Percentiles rank a stretch among this genome's conserved stretches.
Evolutionary conservation across 2,888 invertebrate species (phyloP).

Genomic region (Branchellion lobata): DNA sequence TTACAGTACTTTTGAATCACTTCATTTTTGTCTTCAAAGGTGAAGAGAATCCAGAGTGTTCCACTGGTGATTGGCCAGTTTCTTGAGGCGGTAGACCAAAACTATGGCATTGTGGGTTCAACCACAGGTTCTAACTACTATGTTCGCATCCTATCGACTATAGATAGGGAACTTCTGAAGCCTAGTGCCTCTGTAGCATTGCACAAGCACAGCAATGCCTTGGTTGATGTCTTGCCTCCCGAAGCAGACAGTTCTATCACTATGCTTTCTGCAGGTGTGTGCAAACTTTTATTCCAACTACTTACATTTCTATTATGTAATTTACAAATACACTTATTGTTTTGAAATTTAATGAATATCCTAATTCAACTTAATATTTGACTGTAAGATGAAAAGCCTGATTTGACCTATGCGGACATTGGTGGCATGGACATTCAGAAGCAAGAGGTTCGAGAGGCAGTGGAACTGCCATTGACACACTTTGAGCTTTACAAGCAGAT

Average conservation of each 20-base stretch:
- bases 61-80: slow-evolving; percentile 98
- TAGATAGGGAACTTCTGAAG: slow-evolving; percentile 92
- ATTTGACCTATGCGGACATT: slow-evolving; percentile 93
- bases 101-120: slow-evolving; percentile 97
- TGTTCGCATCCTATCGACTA: slow-evolving; percentile 94
- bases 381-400: slow-evolving; percentile 98
- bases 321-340: not conserved
- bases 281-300: not conserved
- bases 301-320: not conserved
- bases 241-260: slow-evolving; percentile 99
- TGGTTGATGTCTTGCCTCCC: slow-evolving; percentile 96
- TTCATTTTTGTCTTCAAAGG: no score
- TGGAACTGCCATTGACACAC: slow-evolving; percentile 94
- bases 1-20: no score
- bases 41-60: slow-evolving; percentile 97
- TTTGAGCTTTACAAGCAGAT: slow-evolving; percentile 95
- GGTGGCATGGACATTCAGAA: slow-evolving; percentile 99
- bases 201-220: slow-evolving; percentile 98
- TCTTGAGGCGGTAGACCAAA: slow-evolving; percentile 97
- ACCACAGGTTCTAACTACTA: slow-evolving; percentile 99
- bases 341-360: not conserved
- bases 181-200: slow-evolving; percentile 97
- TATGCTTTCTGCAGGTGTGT: slow-evolving; percentile 84
- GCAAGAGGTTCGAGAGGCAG: slow-evolving; percentile 97
- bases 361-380: not conserved